These are phyloP conservation scores for Lepidotrigona ventralis DNA, from an alignment of 1,140 invertebrate genomes.

Conservation along the genomic window DNA sequence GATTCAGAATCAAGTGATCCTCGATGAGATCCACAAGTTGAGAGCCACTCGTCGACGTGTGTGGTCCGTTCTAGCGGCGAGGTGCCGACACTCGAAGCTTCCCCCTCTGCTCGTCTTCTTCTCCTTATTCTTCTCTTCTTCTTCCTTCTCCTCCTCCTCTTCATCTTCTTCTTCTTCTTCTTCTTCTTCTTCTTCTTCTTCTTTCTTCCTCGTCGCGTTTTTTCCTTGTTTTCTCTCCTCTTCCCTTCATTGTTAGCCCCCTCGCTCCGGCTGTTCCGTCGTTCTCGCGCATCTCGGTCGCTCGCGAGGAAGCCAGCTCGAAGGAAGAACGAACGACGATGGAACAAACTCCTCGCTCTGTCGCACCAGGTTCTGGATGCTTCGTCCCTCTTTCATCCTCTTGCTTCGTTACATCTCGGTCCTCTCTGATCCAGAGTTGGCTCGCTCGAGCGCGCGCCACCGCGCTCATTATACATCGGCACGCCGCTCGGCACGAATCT, in stretches of 20 bases:
- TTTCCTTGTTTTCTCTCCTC: conserved; percentile 62
- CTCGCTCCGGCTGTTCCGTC: conserved; percentile 47
- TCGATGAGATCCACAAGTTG: conserved; percentile 65
- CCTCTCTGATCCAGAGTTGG: background rate
- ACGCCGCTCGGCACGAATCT: conserved; percentile 75
- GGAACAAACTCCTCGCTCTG: background rate
- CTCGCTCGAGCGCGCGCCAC: conserved; percentile 51
- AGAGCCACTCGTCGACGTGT: conserved; percentile 79
- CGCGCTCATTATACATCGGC: conserved; percentile 77
- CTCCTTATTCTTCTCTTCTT: conserved; percentile 58
- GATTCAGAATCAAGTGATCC: too few species aligned
- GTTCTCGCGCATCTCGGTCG: conserved; percentile 30
- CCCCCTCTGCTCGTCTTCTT: conserved; percentile 65
- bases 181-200: conserved; percentile 58
- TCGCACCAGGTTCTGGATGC: background rate
- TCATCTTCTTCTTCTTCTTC: conserved; percentile 38
- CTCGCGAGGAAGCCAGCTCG: conserved; percentile 1
- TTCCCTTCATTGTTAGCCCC: conserved; percentile 63
- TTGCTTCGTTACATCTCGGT: conserved; percentile 26
- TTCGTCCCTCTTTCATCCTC: conserved; percentile 30
- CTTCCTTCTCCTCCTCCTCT: background rate
- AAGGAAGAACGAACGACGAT: background rate
- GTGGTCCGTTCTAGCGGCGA: conserved; percentile 79
- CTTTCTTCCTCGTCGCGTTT: conserved; percentile 64
- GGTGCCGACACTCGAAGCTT: conserved; percentile 80